Base-by-base conservation (phyloP, 2,888 invertebrate genomes). In the Dicyrtoma fusca region DNA sequence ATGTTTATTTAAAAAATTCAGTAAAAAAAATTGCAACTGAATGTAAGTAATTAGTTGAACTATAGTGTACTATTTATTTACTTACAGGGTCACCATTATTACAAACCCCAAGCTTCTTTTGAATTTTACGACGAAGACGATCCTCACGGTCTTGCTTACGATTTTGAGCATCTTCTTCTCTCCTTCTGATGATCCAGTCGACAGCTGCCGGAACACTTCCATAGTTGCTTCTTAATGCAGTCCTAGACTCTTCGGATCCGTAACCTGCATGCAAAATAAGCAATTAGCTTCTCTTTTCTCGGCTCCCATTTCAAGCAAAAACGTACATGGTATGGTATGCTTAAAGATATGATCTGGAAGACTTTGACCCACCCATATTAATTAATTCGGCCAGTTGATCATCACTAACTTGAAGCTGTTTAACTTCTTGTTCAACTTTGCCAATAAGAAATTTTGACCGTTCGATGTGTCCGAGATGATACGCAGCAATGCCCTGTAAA, bases 401-500 rank as follows among this genome's bases (percentile, higher is more conserved):
- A 73, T 88, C 87, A 81, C 89, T 87, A 1, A 90, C 87, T 82
- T 89, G 87, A 10, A 93, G 83, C 1, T 84, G 83, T 45, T 84
- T 84, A n/a, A 92, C 83, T 80, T 92, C 92, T 0, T 81, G 76
- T 80, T 90, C 88, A 0, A 90, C 91, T 76, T 86, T 84, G 25
- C 85, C 85, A 0, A 94, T 84, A 49, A 90, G 84, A 0, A 83
- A 82, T 57, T 84, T 84, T 0, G 92, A 90, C 71, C 89, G 89
- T 0, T 84, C 83, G 0, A 90, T 84, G 73, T 87, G 87, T 82
- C 92, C 91, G 83, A 91, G 89, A 82, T 93, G 92, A 82, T 90
- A 94, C 0, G 89, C 86, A 25, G 92, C 88, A 70, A 94, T 89
- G 6, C 90, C 92, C 84, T 94, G 92, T 65, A 94, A 85, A 65